These are phyloP conservation scores for Hipparchia semele DNA, from an alignment of 2,888 invertebrate species.

Conservation along the genomic window DNA sequence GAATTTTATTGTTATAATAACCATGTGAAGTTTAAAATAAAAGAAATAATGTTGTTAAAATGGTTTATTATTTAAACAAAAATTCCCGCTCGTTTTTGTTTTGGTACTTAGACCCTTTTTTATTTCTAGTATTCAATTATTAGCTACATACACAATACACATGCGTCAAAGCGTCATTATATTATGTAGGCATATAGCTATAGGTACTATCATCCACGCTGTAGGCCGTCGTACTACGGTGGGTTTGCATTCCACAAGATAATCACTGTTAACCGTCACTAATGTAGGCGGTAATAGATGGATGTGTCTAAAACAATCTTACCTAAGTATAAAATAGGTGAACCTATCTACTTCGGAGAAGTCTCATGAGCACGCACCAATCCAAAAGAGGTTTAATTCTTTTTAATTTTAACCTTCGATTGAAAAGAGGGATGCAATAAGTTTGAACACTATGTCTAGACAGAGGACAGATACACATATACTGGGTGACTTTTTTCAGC, in stretches of 20 bases:
- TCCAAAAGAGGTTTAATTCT: background rate
- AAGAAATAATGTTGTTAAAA: no score
- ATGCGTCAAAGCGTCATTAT: background rate
- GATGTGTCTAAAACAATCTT: slow-evolving; percentile 1
- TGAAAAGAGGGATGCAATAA: no score
- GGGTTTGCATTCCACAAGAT: slow-evolving; percentile 19
- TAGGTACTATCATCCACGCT: background rate
- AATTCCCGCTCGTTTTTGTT: no score
- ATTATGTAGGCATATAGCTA: background rate
- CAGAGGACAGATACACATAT: no score
- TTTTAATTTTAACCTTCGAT: background rate
- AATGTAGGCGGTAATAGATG: slow-evolving; percentile 20
- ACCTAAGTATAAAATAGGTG: background rate
- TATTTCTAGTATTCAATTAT: no score
- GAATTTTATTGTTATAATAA: no score
- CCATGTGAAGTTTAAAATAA: no score
- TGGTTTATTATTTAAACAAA: no score
- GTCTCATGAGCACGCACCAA: background rate
- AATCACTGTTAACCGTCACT: slow-evolving; percentile 22
- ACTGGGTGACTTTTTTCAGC: no score
- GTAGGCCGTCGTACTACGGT: background rate
- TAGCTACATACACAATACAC: background rate
- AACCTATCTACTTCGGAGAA: background rate
- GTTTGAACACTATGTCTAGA: no score
- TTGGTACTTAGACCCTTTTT: no score